Evolutionary conservation across 1,140 invertebrate species (phyloP).

Genomic region (Apis cerana): DNA sequence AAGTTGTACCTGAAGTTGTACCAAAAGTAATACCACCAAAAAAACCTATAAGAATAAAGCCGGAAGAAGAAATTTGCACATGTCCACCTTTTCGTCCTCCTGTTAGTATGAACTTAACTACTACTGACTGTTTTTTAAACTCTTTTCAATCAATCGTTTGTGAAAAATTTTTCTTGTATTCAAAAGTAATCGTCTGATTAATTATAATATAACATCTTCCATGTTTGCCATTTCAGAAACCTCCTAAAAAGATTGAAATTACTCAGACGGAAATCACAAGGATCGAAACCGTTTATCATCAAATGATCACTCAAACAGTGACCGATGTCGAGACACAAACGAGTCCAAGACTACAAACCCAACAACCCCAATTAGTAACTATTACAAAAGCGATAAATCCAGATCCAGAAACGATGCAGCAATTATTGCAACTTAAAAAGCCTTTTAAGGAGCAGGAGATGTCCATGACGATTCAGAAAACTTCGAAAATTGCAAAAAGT

Average conservation of each 20-base stretch:
- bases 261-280: slow-evolving; percentile 26
- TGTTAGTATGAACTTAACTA: slow-evolving; percentile 12
- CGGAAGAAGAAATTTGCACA: neutral
- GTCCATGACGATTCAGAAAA: neutral
- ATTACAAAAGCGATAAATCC: slow-evolving; percentile 10
- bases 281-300: slow-evolving; percentile 14
- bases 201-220: too few relatives aligned
- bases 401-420: slow-evolving; percentile 12
- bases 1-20: neutral
- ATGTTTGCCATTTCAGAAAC: too few relatives aligned
- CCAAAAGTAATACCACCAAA: neutral
- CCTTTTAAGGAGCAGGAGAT: slow-evolving; percentile 22
- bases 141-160: too few relatives aligned
- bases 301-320: slow-evolving; percentile 33
- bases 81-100: neutral
- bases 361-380: slow-evolving; percentile 6
- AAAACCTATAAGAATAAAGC: neutral
- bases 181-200: too few relatives aligned
- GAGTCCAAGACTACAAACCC: neutral
- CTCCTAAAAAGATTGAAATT: neutral
- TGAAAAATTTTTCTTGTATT: neutral
- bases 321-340: neutral
- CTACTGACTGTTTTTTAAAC: neutral
- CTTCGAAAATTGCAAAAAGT: slow-evolving; percentile 22
- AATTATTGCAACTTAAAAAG: slow-evolving; percentile 3